Percentiles rank a stretch among this genome's conserved stretches.
These are phyloP conservation scores for Macaria notata DNA, from an alignment of 2,888 invertebrate genomes.

Conservation along the genomic window DNA sequence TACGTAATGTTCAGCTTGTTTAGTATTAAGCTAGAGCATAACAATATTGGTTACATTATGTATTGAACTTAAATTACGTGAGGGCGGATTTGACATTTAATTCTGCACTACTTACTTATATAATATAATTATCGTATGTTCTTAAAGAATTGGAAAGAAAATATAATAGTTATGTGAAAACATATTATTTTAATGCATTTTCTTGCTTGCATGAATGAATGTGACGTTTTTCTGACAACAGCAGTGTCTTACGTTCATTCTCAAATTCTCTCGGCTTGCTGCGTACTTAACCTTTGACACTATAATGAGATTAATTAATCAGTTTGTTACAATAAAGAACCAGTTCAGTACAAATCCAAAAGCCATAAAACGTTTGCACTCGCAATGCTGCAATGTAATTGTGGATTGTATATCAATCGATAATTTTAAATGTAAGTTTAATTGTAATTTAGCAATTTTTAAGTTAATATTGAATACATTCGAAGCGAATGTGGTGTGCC, in stretches of 20 bases:
- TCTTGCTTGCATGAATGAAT: constrained; percentile 45
- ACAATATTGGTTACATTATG: too few relatives aligned
- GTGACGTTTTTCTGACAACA: constrained; percentile 39
- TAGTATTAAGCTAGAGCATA: too few relatives aligned
- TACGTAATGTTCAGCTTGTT: too few relatives aligned
- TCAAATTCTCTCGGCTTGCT: constrained; percentile 21
- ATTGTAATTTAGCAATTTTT: constrained; percentile 46
- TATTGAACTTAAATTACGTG: background rate
- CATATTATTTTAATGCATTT: constrained; percentile 7
- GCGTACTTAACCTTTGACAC: constrained; percentile 48
- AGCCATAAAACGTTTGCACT: constrained; percentile 68
- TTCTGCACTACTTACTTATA: background rate
- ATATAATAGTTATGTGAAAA: too few relatives aligned
- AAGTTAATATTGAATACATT: constrained; percentile 65
- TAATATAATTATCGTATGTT: too few relatives aligned
- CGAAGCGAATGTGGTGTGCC: constrained; percentile 72
- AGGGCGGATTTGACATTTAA: background rate
- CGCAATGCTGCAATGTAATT: constrained; percentile 71
- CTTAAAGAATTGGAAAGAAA: too few relatives aligned
- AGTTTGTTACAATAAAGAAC: constrained; percentile 4
- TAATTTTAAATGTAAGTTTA: constrained; percentile 27
- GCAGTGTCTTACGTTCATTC: background rate
- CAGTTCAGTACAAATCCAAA: constrained; percentile 69
- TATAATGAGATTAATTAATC: constrained; percentile 36
- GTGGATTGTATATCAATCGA: constrained; percentile 59